Evolutionary conservation across 2,113 vertebrate genomes (phyloP).

Genomic region (Sinocyclocheilus rhinocerous): DNA sequence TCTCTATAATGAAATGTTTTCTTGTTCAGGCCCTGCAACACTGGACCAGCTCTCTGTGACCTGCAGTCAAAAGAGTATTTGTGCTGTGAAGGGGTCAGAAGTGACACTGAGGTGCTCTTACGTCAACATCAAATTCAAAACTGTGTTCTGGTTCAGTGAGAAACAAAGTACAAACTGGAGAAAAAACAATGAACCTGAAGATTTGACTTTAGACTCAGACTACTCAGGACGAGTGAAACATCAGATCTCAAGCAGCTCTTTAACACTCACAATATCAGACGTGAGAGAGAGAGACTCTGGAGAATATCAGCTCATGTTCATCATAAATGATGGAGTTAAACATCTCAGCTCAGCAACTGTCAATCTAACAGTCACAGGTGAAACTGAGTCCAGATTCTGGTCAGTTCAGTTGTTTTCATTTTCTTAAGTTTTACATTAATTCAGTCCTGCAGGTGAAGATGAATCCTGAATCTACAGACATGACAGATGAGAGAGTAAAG

Average conservation of each 20-base stretch:
- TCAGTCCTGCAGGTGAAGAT: slow-evolving; percentile 34
- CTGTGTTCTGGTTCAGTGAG: slow-evolving; percentile 40
- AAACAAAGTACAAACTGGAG: slow-evolving; percentile 50
- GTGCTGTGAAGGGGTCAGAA: not conserved
- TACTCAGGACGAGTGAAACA: too few relatives aligned
- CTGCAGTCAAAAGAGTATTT: slow-evolving; percentile 21
- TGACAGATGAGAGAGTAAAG: not conserved
- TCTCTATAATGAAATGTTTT: not conserved
- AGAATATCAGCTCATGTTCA: slow-evolving; percentile 42
- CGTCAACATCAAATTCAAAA: not conserved
- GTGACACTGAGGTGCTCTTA: not conserved
- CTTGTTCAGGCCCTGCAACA: not conserved
- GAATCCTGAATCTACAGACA: not conserved
- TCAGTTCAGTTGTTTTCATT: not conserved
- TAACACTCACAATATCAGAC: slow-evolving; percentile 19
- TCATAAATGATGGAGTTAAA: not conserved
- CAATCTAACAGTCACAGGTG: slow-evolving; percentile 42
- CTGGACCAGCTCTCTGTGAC: not conserved
- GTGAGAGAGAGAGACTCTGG: slow-evolving; percentile 38
- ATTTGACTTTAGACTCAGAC: slow-evolving; percentile 5
- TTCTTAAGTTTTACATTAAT: not conserved
- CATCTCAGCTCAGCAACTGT: not conserved
- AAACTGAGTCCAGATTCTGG: not conserved
- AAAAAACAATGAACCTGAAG: slow-evolving; percentile 34
- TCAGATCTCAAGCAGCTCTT: too few relatives aligned